Evolutionary conservation across 1,140 invertebrate genomes (phyloP).

Genomic region (Drosophila tsacasi): DNA sequence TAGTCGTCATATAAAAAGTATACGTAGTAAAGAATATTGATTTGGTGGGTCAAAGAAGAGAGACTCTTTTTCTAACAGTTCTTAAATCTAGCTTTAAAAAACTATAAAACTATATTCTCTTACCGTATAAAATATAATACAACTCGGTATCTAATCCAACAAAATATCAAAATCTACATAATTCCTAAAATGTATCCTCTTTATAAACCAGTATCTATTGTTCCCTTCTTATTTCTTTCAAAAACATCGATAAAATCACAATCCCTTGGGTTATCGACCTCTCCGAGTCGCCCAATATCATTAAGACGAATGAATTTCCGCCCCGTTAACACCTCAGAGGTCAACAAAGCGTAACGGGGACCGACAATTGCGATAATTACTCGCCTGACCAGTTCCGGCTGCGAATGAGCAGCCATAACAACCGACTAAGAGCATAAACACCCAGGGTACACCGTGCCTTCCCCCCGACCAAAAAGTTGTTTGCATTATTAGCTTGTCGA

Average conservation of each 20-base stretch:
- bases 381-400: slow-evolving; percentile 65
- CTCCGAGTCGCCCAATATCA: slow-evolving; percentile 12
- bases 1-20: too few relatives aligned
- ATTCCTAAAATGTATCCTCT: too few relatives aligned
- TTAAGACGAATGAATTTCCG: slow-evolving; percentile 44
- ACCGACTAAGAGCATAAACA: slow-evolving; percentile 29
- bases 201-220: neutral
- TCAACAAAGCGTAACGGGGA: slow-evolving; percentile 61
- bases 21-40: too few relatives aligned
- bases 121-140: too few relatives aligned
- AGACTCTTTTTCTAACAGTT: too few relatives aligned
- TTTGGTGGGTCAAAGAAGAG: too few relatives aligned
- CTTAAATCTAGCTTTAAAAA: too few relatives aligned
- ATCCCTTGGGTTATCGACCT: neutral
- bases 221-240: neutral
- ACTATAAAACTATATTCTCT: too few relatives aligned
- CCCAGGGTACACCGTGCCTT: slow-evolving; percentile 14
- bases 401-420: slow-evolving; percentile 57
- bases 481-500: slow-evolving; percentile 78
- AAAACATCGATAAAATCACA: neutral
- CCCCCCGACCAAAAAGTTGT: slow-evolving; percentile 47
- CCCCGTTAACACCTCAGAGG: slow-evolving; percentile 55
- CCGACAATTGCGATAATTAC: slow-evolving; percentile 78
- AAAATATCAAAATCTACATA: too few relatives aligned
- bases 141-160: too few relatives aligned